phyloP scores from a whole-genome alignment of 2,797 vertebrate genomes.

The Harpagifer antarcticus region DNA sequence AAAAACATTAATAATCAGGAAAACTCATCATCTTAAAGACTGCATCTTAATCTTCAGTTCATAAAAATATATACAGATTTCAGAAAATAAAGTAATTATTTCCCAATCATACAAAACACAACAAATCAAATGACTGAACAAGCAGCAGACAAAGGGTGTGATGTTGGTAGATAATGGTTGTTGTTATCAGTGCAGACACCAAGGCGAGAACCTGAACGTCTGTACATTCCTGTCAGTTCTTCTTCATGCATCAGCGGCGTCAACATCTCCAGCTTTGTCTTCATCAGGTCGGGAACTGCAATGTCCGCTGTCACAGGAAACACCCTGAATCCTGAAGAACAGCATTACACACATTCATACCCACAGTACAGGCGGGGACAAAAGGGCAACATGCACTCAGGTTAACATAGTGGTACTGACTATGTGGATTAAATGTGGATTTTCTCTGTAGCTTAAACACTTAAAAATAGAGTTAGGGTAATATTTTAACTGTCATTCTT shows the following conservation, averaged over 20 bases:
- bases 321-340: constrained; percentile 57
- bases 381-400: not conserved
- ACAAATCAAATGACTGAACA: not conserved
- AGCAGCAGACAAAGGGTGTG: constrained; percentile 5
- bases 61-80: not conserved
- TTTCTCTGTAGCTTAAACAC: too few species aligned
- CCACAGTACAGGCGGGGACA: not conserved
- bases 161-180: constrained; percentile 51
- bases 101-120: not conserved
- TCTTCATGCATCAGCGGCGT: constrained; percentile 15
- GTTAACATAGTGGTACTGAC: not conserved
- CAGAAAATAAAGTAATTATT: not conserved
- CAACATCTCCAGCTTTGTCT: constrained; percentile 45
- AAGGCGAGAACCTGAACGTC: not conserved
- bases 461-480: too few species aligned
- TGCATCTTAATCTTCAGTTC: not conserved
- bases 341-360: constrained; percentile 59
- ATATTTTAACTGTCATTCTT: too few species aligned
- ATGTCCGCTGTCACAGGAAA: not conserved
- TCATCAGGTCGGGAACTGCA: constrained; percentile 36
- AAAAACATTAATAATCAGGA: too few species aligned
- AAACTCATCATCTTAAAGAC: too few species aligned
- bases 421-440: too few species aligned
- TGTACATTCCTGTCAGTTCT: constrained; percentile 50
- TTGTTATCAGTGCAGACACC: constrained; percentile 52